A percentile compares a stretch with the other conserved stretches of the same genome.
Evolutionary conservation across 1,140 invertebrate species (phyloP).

Genomic region (Conus betulinus): DNA sequence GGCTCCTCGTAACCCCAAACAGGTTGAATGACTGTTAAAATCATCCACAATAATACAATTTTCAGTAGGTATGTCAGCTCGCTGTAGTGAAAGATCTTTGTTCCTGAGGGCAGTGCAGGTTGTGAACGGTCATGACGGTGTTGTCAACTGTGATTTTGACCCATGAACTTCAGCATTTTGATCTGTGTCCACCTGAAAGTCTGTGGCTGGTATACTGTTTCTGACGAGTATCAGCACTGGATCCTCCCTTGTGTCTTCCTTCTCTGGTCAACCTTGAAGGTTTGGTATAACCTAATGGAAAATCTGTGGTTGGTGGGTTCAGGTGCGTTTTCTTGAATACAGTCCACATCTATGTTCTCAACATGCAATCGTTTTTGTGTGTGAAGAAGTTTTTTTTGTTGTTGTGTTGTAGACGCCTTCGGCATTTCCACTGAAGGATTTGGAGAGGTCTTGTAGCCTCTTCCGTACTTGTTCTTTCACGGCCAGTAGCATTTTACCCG

Average conservation of each 20-base stretch:
- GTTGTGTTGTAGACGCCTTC: conserved; percentile 7
- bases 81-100: background rate
- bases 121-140: background rate
- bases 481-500: too few relatives aligned
- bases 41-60: conserved; percentile 31
- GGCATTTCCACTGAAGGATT: too few relatives aligned
- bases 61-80: background rate
- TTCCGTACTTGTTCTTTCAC: background rate
- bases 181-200: background rate
- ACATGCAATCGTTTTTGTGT: background rate
- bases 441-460: too few relatives aligned
- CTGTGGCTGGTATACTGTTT: background rate
- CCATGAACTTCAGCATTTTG: background rate
- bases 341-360: conserved; percentile 18
- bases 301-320: too few relatives aligned
- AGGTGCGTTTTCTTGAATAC: conserved; percentile 34
- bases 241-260: conserved; percentile 20
- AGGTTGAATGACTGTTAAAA: conserved; percentile 36
- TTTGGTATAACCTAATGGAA: conserved; percentile 12
- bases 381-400: conserved; percentile 8
- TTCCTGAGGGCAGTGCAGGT: conserved; percentile 11
- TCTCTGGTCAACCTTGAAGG: conserved; percentile 25
- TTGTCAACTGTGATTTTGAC: background rate
- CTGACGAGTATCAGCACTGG: conserved; percentile 23
- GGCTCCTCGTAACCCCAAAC: conserved; percentile 26